A percentile compares a stretch with the other conserved stretches of the same genome.
phyloP scores from a whole-genome alignment of 2,113 vertebrate species.

The Oenanthe melanoleuca region DNA sequence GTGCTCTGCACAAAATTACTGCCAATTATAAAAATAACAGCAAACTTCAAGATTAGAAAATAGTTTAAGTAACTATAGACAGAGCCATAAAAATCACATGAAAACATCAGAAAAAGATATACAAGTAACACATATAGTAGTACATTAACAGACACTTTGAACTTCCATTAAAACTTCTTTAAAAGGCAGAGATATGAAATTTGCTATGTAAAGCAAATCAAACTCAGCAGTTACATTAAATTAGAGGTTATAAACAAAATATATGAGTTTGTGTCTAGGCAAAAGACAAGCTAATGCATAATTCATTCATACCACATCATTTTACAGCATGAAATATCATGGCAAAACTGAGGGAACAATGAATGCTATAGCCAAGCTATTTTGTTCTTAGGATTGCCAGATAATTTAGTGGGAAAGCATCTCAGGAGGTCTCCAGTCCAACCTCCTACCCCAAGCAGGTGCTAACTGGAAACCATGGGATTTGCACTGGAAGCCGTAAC shows the following conservation, averaged over 20 bases:
- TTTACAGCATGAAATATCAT: background rate
- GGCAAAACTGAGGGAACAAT: background rate
- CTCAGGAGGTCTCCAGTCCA: background rate
- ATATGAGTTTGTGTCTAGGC: background rate
- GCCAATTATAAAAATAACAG: background rate
- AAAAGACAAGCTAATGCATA: background rate
- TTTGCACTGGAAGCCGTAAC: background rate
- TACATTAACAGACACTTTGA: background rate
- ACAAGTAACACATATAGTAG: background rate
- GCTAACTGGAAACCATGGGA: background rate
- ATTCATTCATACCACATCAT: background rate
- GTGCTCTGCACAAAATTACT: background rate
- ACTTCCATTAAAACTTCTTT: background rate
- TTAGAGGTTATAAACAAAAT: background rate
- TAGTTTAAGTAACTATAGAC: background rate
- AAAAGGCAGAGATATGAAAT: background rate
- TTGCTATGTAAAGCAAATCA: background rate
- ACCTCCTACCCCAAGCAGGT: background rate
- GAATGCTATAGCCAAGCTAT: background rate
- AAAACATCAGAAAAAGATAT: background rate
- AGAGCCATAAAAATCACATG: background rate
- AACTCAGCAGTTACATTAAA: background rate
- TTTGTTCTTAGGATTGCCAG: background rate
- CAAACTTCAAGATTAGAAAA: background rate
- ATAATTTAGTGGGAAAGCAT: background rate